A percentile compares a stretch with the other conserved stretches of the same genome.
phyloP scores from a whole-genome alignment of 2,888 invertebrate species.

The Halocaridina rubra region DNA sequence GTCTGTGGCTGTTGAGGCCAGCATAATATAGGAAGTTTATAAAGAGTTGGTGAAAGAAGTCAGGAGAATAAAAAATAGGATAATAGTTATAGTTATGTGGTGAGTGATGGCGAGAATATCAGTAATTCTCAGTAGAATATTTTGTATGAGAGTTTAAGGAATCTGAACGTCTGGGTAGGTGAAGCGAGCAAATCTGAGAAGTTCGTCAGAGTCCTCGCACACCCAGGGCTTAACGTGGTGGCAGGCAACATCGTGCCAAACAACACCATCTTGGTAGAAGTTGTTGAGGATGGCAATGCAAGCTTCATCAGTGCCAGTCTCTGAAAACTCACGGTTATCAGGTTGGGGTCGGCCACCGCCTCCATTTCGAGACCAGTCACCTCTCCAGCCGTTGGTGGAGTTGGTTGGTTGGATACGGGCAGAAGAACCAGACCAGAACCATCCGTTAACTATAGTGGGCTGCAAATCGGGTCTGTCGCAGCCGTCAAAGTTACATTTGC shows the following conservation, averaged over 20 bases:
- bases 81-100: neutral
- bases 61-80: neutral
- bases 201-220: constrained; percentile 90
- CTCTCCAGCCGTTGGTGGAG: constrained; percentile 69
- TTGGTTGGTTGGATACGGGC: constrained; percentile 90
- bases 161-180: constrained; percentile 67
- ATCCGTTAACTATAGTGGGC: constrained; percentile 85
- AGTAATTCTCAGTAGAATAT: too few relatives aligned
- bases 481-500: constrained; percentile 92
- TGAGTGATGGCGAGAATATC: too few relatives aligned
- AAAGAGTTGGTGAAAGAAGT: neutral
- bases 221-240: constrained; percentile 93
- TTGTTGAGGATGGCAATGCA: constrained; percentile 90
- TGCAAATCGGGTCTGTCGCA: constrained; percentile 81
- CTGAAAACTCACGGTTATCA: constrained; percentile 64
- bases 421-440: constrained; percentile 95
- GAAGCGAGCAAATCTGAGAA: constrained; percentile 85
- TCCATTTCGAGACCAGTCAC: constrained; percentile 62
- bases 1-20: neutral
- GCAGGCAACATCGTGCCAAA: constrained; percentile 94
- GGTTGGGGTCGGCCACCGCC: constrained; percentile 62
- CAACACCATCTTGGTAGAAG: constrained; percentile 92
- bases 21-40: neutral
- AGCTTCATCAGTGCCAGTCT: constrained; percentile 81
- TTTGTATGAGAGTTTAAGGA: constrained; percentile 40